Base-by-base conservation (phyloP, 1,140 invertebrate species). In the Micrasema longulum region DNA sequence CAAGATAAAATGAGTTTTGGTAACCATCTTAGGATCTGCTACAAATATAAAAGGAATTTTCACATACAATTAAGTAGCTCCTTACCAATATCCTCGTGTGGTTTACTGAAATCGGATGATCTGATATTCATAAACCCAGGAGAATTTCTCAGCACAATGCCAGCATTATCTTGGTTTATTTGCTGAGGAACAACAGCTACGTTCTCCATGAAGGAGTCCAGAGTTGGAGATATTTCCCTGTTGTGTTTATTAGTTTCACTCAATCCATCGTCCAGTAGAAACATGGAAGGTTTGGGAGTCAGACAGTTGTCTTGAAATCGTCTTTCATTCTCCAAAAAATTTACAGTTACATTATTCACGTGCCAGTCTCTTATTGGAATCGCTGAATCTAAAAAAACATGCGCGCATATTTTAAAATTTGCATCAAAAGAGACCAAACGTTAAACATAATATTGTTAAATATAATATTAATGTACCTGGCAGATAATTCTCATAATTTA, bases 201-300 rank as follows among this genome's bases (percentile, higher is more conserved):
- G 45, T 63, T 63, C 23, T 63, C 57, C 23, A 66, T 20, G 23
- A 66, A 66, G 9, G 48, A 66, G 12, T 66, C 63, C 23, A 66
- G 11, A 12, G 43, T 50, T 3, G 62, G 62, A 23, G 47, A 14
- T 1, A 50, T 10, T 18, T 50, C 48, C 10, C 11, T 22, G n/a
- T 50, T 22, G 26, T 48, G 22, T 26, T 66, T 52, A 23, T 43
- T 23, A 63, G 22, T 47, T 22, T 36, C 26, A 2, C 14, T n/a
- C 12, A 18, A 57, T 9, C n/a, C n/a, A 35, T 57, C 20, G n/a
- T 36, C 53, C 53, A 63, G 14, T 43, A 45, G 20, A 11, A 45
- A 20, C 20, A 16, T 22, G 11, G 53, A n/a, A 35, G 11, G n/a
- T 14, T 57, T 57, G 2, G 53, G 53, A 16, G 23, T 57, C 14